Evolutionary conservation across 1,140 invertebrate genomes (phyloP), one percentile per base, ranked within the genome.

Genomic region (Drosophila virilis): DNA sequence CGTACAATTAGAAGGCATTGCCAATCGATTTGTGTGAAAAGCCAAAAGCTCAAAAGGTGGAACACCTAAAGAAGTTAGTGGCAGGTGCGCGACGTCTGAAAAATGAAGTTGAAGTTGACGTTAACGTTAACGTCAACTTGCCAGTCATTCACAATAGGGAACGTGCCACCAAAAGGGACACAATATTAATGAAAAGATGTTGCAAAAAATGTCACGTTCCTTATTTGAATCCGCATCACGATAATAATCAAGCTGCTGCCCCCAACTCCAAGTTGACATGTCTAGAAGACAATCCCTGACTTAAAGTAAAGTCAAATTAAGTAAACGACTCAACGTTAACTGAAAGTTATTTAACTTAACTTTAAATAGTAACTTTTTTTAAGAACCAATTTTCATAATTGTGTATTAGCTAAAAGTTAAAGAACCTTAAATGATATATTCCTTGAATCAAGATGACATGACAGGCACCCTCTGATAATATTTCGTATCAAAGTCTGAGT

Each of bases 21-120:
- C 83, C 83, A 88, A 88, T 88, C 83, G 83, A 88, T 88, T 89
- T 89, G 83, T 86, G 84, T 86, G 82, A 86, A 86, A 86, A 88
- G 84, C 80, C 77, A 72, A 79, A 68, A 68, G 60, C 79, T 84
- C 80, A 83, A 78, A 89, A 89, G 84, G 83, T 83, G 83, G 76
- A 37, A 68, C 79, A 61, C 43, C 68, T 69, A 61, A 59, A 71
- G 64, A 85, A 78, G 65, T 68, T 72, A 50, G 75, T 82, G 71
- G 83, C 81, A 85, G 83, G 82, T 88, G 74, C 81, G 81, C 81
- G 79, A 68, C 68, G 76, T 68, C 82, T 86, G 83, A 86, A 85
- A 85, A 85, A 85, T 85, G 82, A 85, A 85, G 83, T 82, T 88
- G 55, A 78, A 75, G 37, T 51, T 74, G 38, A 80, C 75, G 80